These are phyloP conservation scores for Acromyrmex echinatior DNA, from an alignment of 1,140 invertebrate species.

Conservation along the genomic window DNA sequence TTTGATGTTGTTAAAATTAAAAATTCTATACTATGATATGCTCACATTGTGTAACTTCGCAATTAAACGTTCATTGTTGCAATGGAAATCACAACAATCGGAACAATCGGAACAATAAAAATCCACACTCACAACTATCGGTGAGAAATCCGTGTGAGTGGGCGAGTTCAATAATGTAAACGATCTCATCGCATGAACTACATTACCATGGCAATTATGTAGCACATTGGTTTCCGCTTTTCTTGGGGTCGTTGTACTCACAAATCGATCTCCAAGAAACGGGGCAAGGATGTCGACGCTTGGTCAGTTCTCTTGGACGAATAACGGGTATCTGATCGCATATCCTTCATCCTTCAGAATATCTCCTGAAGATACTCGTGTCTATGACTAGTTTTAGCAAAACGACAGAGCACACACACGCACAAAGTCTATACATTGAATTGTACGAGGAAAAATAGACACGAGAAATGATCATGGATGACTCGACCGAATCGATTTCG, in stretches of 20 bases:
- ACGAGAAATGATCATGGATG: slow-evolving; percentile 10
- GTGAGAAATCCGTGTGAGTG: neutral
- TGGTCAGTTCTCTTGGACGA: neutral
- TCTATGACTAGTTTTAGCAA: neutral
- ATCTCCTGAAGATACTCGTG: neutral
- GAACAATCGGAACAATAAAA: neutral
- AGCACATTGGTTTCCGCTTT: slow-evolving; percentile 28
- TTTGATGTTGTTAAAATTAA: neutral
- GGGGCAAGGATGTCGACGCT: neutral
- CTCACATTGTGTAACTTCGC: neutral
- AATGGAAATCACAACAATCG: neutral
- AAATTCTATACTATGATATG: neutral
- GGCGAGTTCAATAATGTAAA: neutral
- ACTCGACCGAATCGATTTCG: slow-evolving; percentile 33
- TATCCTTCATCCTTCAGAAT: neutral
- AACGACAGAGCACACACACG: neutral
- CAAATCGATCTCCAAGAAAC: slow-evolving; percentile 40
- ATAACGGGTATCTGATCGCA: neutral
- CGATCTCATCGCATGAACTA: neutral
- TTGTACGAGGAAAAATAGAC: slow-evolving; percentile 19
- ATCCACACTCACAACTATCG: neutral
- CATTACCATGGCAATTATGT: slow-evolving; percentile 14
- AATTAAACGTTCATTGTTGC: neutral
- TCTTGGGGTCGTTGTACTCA: slow-evolving; percentile 80
- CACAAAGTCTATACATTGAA: neutral